A percentile compares a stretch with the other conserved stretches of the same genome.
These are phyloP conservation scores for Dione juno DNA, from an alignment of 2,888 invertebrate genomes.

Conservation along the genomic window DNA sequence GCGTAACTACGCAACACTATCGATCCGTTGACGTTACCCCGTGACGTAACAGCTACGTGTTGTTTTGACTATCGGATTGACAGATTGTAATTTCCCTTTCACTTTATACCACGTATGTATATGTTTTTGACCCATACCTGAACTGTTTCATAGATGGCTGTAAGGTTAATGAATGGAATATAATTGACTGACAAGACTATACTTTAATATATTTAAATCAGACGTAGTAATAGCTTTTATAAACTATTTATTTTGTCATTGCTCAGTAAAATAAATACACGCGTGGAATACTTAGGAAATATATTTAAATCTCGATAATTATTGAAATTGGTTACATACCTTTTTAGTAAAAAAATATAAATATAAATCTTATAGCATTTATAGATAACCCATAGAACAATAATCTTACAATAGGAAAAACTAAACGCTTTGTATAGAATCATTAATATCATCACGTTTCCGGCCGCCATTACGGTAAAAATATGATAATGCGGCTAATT, in stretches of 20 bases:
- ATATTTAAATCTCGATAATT: background rate
- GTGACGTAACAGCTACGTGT: conserved; percentile 44
- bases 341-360: too few relatives aligned
- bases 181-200: background rate
- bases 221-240: background rate
- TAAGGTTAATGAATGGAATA: conserved; percentile 52
- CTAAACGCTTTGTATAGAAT: conserved; percentile 30
- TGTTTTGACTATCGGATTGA: conserved; percentile 43
- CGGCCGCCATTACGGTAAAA: conserved; percentile 73
- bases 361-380: background rate
- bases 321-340: too few relatives aligned
- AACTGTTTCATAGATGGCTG: conserved; percentile 28
- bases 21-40: conserved; percentile 56
- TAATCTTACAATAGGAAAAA: background rate
- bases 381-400: background rate
- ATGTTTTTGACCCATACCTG: conserved; percentile 12
- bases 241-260: background rate
- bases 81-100: conserved; percentile 43
- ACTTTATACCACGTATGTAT: conserved; percentile 25
- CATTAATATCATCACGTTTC: conserved; percentile 62
- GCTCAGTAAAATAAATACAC: too few relatives aligned
- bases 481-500: conserved; percentile 62
- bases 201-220: background rate
- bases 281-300: background rate
- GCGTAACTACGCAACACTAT: conserved; percentile 56